These are phyloP conservation scores for Geotrupes spiniger DNA, from an alignment of 2,888 invertebrate genomes.

Conservation along the genomic window DNA sequence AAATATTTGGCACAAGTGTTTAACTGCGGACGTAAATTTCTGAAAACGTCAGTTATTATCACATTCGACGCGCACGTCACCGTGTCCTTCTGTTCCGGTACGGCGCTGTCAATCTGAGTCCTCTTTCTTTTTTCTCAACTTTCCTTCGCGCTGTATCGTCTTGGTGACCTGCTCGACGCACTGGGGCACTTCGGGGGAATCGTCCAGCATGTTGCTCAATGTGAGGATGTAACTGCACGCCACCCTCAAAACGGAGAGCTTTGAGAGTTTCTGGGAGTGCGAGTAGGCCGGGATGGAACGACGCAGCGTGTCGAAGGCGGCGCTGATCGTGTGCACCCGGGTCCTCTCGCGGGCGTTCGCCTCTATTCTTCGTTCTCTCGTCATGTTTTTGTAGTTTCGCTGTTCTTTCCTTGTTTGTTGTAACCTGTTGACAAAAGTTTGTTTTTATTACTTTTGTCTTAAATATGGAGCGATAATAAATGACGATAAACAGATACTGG, in stretches of 20 bases:
- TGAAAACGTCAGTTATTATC: background rate
- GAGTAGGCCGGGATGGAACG: conserved; percentile 86
- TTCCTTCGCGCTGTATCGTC: conserved; percentile 90
- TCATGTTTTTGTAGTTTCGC: conserved; percentile 94
- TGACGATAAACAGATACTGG: no score
- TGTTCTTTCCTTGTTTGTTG: conserved; percentile 59
- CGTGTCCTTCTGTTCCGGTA: background rate
- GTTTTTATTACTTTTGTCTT: no score
- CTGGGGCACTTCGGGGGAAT: conserved; percentile 57
- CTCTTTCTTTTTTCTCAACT: conserved; percentile 81
- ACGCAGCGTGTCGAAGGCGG: conserved; percentile 88
- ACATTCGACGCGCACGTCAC: background rate
- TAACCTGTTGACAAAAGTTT: conserved; percentile 17
- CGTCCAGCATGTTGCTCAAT: conserved; percentile 70
- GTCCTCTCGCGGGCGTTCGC: conserved; percentile 92
- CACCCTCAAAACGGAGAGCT: conserved; percentile 86
- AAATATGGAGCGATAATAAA: no score
- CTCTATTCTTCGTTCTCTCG: conserved; percentile 85
- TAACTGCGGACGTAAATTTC: background rate
- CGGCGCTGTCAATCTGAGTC: conserved; percentile 50
- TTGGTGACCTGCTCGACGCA: conserved; percentile 87
- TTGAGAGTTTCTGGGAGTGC: conserved; percentile 90
- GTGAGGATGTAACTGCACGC: conserved; percentile 93
- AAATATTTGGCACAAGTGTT: conserved; percentile 3
- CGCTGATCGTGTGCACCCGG: conserved; percentile 92